Percentiles rank a stretch among this genome's conserved stretches.
These are phyloP conservation scores for Dione vanillae DNA, from an alignment of 2,888 invertebrate genomes.

Conservation along the genomic window DNA sequence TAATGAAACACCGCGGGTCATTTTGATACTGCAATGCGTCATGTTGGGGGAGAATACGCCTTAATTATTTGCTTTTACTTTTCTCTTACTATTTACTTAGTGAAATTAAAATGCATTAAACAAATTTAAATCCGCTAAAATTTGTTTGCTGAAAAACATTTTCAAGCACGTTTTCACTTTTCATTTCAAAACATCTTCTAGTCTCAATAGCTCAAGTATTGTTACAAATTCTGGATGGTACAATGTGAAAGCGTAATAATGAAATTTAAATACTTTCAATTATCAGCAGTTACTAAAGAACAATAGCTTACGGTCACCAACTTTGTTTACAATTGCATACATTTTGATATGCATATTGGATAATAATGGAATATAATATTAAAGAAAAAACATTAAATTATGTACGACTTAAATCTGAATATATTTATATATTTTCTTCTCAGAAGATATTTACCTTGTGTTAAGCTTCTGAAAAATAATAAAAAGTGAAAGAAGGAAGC, in stretches of 20 bases:
- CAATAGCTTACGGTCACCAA: constrained; percentile 46
- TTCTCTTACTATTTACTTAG: constrained; percentile 43
- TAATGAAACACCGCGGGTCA: constrained; percentile 44
- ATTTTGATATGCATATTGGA: constrained; percentile 9
- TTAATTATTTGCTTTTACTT: constrained; percentile 42
- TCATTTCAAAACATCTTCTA: constrained; percentile 35
- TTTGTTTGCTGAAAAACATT: constrained; percentile 36
- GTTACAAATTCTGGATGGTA: constrained; percentile 20
- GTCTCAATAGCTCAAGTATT: constrained; percentile 25
- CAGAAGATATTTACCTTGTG: not conserved
- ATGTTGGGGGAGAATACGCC: constrained; percentile 36
- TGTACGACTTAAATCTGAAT: not conserved
- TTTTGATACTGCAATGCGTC: constrained; percentile 44
- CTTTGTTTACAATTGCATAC: constrained; percentile 53
- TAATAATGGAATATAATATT: not conserved
- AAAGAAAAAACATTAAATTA: not conserved
- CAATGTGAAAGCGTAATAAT: constrained; percentile 36
- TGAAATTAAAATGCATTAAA: constrained; percentile 45
- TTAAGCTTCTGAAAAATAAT: not conserved
- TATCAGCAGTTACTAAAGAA: constrained; percentile 45
- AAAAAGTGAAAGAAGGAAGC: not conserved
- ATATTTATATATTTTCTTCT: not conserved
- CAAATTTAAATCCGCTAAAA: constrained; percentile 37
- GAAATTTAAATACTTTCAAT: constrained; percentile 39
- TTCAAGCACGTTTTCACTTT: constrained; percentile 37